Base-by-base conservation (phyloP, 92 coral and sea anemone species). In the Scolanthus callimorphus region DNA sequence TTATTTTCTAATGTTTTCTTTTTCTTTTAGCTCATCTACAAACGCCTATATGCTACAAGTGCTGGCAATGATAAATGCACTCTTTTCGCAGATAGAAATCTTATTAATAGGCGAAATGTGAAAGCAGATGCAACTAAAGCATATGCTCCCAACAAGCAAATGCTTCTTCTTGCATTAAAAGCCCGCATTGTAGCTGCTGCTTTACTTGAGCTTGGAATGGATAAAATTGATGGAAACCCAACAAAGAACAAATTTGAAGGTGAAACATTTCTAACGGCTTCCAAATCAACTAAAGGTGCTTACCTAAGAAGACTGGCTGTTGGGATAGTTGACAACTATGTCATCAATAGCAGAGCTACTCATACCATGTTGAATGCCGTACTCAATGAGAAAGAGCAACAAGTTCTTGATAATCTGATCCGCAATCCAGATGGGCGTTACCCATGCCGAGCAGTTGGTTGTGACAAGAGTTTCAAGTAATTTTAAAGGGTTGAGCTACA, bases 121-220 rank as follows among this genome's bases (percentile, higher is more conserved):
- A 8, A 56, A 30, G 31, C 43, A 24, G 79, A 71, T 8, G 76
- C 59, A n/a, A 49, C 20, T 25, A 29, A 68, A 1, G 20, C 49
- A 24, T 31, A 60, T 71, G 55, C 78, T 11, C 62, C 8, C 28
- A n/a, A n/a, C n/a, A n/a, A n/a, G n/a, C n/a, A n/a, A n/a, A n/a
- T n/a, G n/a, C n/a, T n/a, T n/a, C n/a, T n/a, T n/a, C n/a, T n/a
- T n/a, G n/a, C n/a, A n/a, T n/a, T n/a, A n/a, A n/a, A 83, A 31
- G 61, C 78, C 1, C 65, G 74, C 13, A 64, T 78, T 9, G 51
- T 67, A 71, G 78, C 90, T 72, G 90, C 74, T 50, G 81, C 80
- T 29, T 28, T 83, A 25, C 59, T 20, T 37, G 28, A 28, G 17
- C 60, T 73, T 49, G 31, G 70, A n/a, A n/a, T n/a, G n/a, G n/a